phyloP scores from a whole-genome alignment of 2,888 invertebrate species.

The Scaptomyza cyrtandrae region DNA sequence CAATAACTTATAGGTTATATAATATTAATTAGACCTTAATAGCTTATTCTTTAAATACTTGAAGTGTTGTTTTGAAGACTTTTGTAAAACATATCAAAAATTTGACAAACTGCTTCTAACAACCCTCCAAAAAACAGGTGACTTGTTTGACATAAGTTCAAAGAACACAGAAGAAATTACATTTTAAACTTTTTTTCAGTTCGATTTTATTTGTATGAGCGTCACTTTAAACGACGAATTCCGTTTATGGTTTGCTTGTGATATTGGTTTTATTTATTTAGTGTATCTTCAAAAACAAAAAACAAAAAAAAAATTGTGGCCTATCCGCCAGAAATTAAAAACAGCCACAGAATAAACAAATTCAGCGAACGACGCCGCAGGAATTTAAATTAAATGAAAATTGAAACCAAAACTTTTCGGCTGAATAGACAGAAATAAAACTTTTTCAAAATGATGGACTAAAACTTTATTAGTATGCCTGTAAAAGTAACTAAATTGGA shows the following conservation, averaged over 20 bases:
- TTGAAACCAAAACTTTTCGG: conserved; percentile 12
- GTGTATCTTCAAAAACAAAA: conserved; percentile 8
- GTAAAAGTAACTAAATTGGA: not conserved
- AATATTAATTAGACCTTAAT: too few relatives aligned
- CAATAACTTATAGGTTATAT: too few relatives aligned
- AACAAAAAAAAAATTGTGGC: conserved; percentile 27
- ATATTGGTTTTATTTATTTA: conserved; percentile 11
- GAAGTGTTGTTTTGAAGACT: too few relatives aligned
- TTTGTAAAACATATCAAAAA: not conserved
- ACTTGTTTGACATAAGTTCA: too few relatives aligned
- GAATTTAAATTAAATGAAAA: conserved; percentile 66
- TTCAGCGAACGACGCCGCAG: conserved; percentile 40
- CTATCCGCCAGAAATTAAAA: conserved; percentile 36
- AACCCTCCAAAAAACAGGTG: too few relatives aligned
- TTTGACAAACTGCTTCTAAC: not conserved
- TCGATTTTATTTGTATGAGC: not conserved
- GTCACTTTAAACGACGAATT: not conserved
- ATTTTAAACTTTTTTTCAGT: conserved; percentile 8
- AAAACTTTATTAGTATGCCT: not conserved
- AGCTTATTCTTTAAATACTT: too few relatives aligned
- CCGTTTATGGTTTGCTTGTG: not conserved
- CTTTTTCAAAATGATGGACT: not conserved
- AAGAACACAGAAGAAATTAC: not conserved
- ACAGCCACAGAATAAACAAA: conserved; percentile 33
- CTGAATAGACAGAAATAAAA: conserved; percentile 5